Evolutionary conservation across 2,797 vertebrate genomes (phyloP).

Genomic region (Taenioides sp.): DNA sequence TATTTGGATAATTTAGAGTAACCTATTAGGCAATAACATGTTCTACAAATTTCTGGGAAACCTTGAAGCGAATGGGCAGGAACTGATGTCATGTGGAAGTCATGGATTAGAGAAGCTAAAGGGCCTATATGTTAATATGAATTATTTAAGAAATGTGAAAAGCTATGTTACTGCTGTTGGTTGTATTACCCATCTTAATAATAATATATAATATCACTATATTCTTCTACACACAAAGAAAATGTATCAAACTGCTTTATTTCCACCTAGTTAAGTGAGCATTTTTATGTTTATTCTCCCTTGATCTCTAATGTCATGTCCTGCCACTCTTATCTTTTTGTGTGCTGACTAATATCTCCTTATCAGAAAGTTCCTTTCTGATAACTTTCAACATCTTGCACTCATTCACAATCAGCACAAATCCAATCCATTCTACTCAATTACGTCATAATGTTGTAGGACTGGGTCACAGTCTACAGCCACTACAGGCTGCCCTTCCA

Average conservation of each 20-base stretch:
- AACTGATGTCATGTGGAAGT: neutral
- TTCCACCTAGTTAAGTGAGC: no score
- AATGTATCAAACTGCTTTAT: neutral
- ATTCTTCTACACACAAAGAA: neutral
- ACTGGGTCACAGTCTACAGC: neutral
- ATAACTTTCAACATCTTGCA: neutral
- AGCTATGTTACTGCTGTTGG: neutral
- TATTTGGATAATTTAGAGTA: conserved; percentile 2
- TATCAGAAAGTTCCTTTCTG: conserved; percentile 8
- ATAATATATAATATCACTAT: no score
- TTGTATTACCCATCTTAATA: neutral
- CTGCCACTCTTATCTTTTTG: neutral
- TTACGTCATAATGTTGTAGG: neutral
- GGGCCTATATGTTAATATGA: no score
- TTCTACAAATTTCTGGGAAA: conserved; percentile 23
- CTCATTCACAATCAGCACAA: neutral
- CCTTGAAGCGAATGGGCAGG: neutral
- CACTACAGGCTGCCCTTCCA: neutral
- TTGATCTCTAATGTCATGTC: neutral
- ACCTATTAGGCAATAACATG: conserved; percentile 4
- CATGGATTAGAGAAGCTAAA: neutral
- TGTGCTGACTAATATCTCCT: conserved; percentile 16
- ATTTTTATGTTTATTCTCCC: no score
- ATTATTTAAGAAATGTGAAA: neutral
- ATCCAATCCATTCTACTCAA: neutral